Evolutionary conservation across 2,888 invertebrate species (phyloP).

Genomic region (Cosmopolites sordidus): DNA sequence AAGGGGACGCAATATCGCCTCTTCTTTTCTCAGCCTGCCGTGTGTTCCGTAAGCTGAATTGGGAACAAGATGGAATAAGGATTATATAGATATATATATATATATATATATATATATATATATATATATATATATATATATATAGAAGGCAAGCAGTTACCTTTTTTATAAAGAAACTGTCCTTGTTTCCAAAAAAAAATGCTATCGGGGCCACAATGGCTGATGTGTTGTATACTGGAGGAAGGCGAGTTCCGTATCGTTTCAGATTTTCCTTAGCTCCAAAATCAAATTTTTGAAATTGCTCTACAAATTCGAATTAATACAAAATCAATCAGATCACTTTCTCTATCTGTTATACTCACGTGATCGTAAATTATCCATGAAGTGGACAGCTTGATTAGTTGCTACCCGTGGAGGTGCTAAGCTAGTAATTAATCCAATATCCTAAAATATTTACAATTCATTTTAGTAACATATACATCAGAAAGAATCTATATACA

Average conservation of each 20-base stretch:
- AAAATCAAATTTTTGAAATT: slow-evolving; percentile 49
- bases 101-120: background rate
- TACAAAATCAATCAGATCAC: background rate
- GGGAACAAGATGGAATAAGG: no score
- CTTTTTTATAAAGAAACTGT: slow-evolving; percentile 38
- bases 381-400: slow-evolving; percentile 6
- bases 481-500: no score
- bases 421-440: background rate
- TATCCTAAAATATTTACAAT: slow-evolving; percentile 3
- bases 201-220: slow-evolving; percentile 54
- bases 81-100: no score
- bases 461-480: no score
- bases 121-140: slow-evolving; percentile 1
- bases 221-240: slow-evolving; percentile 54
- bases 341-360: background rate
- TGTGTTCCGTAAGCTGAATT: no score
- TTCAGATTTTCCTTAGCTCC: slow-evolving; percentile 49
- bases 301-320: no score
- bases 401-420: slow-evolving; percentile 4
- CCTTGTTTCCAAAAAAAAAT: slow-evolving; percentile 57
- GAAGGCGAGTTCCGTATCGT: slow-evolving; percentile 50
- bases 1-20: no score
- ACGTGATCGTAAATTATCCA: slow-evolving; percentile 9
- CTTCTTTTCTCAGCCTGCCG: no score
- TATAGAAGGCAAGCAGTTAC: no score